phyloP scores from a whole-genome alignment of 2,113 vertebrate genomes.

The Sakesphorus luctuosus region DNA sequence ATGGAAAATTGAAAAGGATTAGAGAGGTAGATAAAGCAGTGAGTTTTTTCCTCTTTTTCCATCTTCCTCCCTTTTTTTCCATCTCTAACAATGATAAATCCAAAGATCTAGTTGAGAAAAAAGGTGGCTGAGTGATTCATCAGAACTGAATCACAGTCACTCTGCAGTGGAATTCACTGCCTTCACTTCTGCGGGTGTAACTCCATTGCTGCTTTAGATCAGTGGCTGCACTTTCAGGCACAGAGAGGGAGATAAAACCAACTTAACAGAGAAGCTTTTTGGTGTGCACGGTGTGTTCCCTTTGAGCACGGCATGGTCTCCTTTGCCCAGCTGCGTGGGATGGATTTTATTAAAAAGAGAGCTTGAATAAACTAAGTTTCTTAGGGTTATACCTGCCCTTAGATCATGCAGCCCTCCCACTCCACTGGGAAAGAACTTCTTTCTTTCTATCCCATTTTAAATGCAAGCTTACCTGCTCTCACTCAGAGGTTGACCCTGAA shows the following conservation, averaged over 20 bases:
- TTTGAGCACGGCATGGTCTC: background rate
- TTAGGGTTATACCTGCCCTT: background rate
- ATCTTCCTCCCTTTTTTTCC: background rate
- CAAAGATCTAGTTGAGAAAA: slow-evolving; percentile 3
- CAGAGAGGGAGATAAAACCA: background rate
- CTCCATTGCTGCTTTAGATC: background rate
- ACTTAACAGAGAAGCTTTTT: background rate
- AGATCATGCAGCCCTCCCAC: slow-evolving; percentile 1
- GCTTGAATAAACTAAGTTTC: background rate
- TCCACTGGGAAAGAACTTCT: background rate
- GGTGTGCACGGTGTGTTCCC: background rate
- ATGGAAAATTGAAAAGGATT: background rate
- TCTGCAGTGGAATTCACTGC: background rate
- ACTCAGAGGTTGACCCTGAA: background rate
- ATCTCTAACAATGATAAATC: slow-evolving; percentile 34
- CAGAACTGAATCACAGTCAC: slow-evolving; percentile 34
- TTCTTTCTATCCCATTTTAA: background rate
- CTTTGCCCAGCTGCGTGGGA: background rate
- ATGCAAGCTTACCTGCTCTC: background rate
- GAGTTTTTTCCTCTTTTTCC: background rate
- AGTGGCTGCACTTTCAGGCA: background rate
- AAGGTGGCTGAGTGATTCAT: slow-evolving; percentile 55
- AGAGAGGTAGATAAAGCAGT: background rate
- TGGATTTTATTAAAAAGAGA: background rate
- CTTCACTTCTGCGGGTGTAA: background rate